Conservation (phyloP, 2,888 invertebrate genomes). For the Acleris cristana region DNA sequence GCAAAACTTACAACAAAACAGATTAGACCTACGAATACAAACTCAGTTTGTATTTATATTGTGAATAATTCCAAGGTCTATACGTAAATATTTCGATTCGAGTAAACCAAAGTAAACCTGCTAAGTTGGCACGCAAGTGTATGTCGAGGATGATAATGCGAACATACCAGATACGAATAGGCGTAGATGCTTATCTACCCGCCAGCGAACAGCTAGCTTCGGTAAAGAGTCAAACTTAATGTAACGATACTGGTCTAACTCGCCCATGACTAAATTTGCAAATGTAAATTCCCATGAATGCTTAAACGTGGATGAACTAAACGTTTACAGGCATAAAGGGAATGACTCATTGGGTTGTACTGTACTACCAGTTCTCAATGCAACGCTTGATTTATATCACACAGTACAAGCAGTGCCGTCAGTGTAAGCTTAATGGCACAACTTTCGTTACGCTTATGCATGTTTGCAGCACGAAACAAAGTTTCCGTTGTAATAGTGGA, state of each 20-base stretch:
- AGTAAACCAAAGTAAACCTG: background rate
- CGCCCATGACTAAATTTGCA: background rate
- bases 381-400: slow-evolving; percentile 18
- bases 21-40: background rate
- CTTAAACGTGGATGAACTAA: background rate
- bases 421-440: slow-evolving; percentile 17
- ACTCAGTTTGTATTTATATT: slow-evolving; percentile 6
- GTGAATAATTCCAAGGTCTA: background rate
- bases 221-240: slow-evolving; percentile 21
- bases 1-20: background rate
- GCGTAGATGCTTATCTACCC: slow-evolving; percentile 19
- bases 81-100: background rate
- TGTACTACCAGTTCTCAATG: slow-evolving; percentile 4
- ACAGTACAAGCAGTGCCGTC: slow-evolving; percentile 14
- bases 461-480: slow-evolving; percentile 26
- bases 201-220: slow-evolving; percentile 9
- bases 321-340: slow-evolving; percentile 12
- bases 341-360: slow-evolving; percentile 14
- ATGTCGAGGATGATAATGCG: background rate
- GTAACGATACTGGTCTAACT: slow-evolving; percentile 1
- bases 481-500: slow-evolving; percentile 24
- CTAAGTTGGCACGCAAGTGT: background rate
- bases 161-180: slow-evolving; percentile 17
- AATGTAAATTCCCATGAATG: background rate
- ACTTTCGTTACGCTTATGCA: slow-evolving; percentile 25